A percentile compares a stretch with the other conserved stretches of the same genome.
These are phyloP conservation scores for Graphium colonna DNA, from an alignment of 2,888 invertebrate species.

Conservation along the genomic window DNA sequence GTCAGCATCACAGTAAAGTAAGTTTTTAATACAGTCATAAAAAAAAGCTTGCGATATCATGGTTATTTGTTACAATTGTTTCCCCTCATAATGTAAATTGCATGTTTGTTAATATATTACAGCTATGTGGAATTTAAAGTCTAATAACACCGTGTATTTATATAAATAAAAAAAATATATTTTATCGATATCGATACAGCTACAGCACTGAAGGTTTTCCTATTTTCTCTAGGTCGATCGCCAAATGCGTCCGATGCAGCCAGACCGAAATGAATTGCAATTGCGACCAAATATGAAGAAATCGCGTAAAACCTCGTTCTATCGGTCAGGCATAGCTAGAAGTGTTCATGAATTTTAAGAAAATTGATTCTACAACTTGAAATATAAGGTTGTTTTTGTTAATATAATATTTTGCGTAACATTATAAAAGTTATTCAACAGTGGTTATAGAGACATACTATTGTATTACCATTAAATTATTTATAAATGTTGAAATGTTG, in stretches of 20 bases:
- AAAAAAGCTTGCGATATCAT: no score
- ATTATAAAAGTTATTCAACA: neutral
- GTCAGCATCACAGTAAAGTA: constrained; percentile 28
- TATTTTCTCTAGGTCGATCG: constrained; percentile 34
- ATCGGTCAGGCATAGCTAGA: constrained; percentile 46
- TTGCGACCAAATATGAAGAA: constrained; percentile 32
- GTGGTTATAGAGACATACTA: neutral
- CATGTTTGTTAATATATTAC: neutral
- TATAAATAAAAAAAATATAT: neutral
- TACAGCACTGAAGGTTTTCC: neutral
- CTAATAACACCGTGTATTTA: neutral
- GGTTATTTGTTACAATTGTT: neutral
- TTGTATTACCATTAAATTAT: neutral
- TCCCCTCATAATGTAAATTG: neutral
- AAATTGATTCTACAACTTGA: neutral
- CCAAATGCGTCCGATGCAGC: constrained; percentile 33
- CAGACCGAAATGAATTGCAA: constrained; percentile 26
- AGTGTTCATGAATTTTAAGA: constrained; percentile 46
- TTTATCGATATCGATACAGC: neutral
- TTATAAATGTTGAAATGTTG: no score
- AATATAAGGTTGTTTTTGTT: neutral
- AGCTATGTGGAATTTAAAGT: neutral
- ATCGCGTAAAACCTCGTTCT: constrained; percentile 38
- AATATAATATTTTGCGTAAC: neutral
- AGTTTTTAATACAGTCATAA: no score